These are phyloP conservation scores for Amblyopsis hoosieri DNA, from an alignment of 2,797 vertebrate species.

Conservation along the genomic window DNA sequence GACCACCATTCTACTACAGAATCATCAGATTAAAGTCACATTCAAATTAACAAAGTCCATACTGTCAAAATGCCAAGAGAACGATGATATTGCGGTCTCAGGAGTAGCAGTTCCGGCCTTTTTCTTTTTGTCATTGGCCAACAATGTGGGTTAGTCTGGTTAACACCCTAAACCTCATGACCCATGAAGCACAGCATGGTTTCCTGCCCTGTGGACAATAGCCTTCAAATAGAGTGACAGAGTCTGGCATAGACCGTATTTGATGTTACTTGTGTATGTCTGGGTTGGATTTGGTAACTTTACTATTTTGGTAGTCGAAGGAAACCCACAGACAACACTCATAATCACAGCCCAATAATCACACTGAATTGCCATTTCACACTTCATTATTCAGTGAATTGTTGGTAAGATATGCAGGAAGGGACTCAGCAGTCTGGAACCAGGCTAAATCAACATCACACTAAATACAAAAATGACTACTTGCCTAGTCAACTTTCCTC, in stretches of 20 bases:
- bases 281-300: background rate
- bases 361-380: no score
- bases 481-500: background rate
- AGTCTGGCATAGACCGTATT: conserved; percentile 29
- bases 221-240: conserved; percentile 19
- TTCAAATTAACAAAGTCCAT: conserved; percentile 41
- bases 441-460: conserved; percentile 3
- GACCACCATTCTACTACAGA: conserved; percentile 38
- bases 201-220: conserved; percentile 58
- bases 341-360: no score
- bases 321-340: background rate
- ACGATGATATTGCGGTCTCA: conserved; percentile 54
- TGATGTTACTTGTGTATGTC: conserved; percentile 12
- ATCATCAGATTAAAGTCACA: conserved; percentile 39
- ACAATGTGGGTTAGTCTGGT: conserved; percentile 83
- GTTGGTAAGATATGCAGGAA: no score
- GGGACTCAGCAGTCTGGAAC: background rate
- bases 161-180: conserved; percentile 78
- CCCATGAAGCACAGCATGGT: conserved; percentile 62
- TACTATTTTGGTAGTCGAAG: conserved; percentile 20
- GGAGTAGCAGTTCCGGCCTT: conserved; percentile 56
- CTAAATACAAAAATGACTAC: background rate
- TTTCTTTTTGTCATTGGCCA: conserved; percentile 75
- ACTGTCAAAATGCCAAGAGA: conserved; percentile 51
- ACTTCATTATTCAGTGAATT: no score